phyloP scores from a whole-genome alignment of 2,888 invertebrate species.

The Campoplex capitator region DNA sequence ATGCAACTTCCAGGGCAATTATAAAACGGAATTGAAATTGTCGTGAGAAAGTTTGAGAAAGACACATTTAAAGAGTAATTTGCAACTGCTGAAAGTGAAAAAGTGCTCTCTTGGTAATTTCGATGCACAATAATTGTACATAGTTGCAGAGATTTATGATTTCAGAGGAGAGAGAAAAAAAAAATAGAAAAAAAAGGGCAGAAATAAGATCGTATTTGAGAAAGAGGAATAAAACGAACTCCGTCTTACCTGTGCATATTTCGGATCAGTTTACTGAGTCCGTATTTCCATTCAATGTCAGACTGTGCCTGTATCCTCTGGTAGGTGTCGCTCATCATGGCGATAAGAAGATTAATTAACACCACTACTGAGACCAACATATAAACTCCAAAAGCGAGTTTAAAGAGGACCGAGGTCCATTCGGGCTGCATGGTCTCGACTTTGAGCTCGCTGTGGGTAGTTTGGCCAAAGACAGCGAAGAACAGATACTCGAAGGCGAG shows the following conservation, averaged over 20 bases:
- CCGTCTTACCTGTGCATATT: constrained; percentile 89
- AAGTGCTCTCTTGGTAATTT: constrained; percentile 21
- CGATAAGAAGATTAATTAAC: constrained; percentile 99
- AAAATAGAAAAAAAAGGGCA: background rate
- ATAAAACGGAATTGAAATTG: background rate
- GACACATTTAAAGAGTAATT: background rate
- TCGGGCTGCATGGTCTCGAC: constrained; percentile 90
- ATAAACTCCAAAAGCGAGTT: constrained; percentile 97
- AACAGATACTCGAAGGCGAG: constrained; percentile 98
- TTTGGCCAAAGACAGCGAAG: constrained; percentile 99
- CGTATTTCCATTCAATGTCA: constrained; percentile 93
- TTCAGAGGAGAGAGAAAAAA: background rate
- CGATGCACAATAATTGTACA: background rate
- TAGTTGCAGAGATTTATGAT: constrained; percentile 12
- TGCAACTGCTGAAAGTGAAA: background rate
- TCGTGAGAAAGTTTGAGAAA: background rate
- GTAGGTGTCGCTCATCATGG: constrained; percentile 99
- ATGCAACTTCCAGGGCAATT: constrained; percentile 4
- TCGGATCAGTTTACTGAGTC: constrained; percentile 90
- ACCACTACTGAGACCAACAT: constrained; percentile 99
- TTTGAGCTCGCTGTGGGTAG: constrained; percentile 93
- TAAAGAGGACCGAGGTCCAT: constrained; percentile 95
- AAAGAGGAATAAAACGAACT: background rate
- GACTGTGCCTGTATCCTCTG: constrained; percentile 98
- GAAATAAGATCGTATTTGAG: background rate